phyloP scores from a whole-genome alignment of 2,888 invertebrate species.

The Lamproptera curius region DNA sequence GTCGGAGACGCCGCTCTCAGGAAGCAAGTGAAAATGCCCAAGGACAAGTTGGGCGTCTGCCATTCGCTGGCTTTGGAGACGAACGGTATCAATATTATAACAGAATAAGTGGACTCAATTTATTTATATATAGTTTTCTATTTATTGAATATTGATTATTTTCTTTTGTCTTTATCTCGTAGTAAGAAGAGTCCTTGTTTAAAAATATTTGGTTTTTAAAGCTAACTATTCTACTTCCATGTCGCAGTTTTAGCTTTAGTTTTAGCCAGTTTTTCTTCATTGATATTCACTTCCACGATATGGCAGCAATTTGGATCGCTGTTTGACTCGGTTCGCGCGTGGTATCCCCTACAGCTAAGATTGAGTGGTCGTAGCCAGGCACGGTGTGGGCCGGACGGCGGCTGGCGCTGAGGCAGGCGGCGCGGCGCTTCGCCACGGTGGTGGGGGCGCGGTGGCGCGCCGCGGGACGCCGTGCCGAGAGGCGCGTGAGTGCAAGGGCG shows the following conservation, averaged over 20 bases:
- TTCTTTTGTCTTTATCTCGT: not conserved
- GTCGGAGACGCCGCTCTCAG: slow-evolving; percentile 85
- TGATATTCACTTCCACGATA: too few species aligned
- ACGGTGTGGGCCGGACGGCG: slow-evolving; percentile 67
- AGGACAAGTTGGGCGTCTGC: slow-evolving; percentile 87
- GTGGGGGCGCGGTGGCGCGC: slow-evolving; percentile 44
- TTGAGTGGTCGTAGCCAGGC: too few species aligned
- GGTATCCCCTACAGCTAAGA: too few species aligned
- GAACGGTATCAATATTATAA: too few species aligned
- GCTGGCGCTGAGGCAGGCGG: slow-evolving; percentile 52
- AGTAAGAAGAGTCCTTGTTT: too few species aligned
- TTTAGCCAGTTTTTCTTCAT: not conserved
- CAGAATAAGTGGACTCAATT: too few species aligned
- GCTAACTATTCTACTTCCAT: not conserved
- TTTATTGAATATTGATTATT: not conserved
- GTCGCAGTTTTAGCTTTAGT: not conserved
- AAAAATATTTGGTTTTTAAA: not conserved
- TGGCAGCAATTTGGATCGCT: too few species aligned
- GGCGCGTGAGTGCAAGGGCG: slow-evolving; percentile 64
- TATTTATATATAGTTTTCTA: not conserved
- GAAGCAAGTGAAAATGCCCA: slow-evolving; percentile 86
- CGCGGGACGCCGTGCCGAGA: slow-evolving; percentile 34
- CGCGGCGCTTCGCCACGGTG: slow-evolving; percentile 60
- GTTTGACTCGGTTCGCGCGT: too few species aligned
- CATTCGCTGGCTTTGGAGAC: slow-evolving; percentile 90